Evolutionary conservation across 2,113 vertebrate species (phyloP), one percentile per base, ranked within the genome.

Genomic region (Sclerurus mexicanus): DNA sequence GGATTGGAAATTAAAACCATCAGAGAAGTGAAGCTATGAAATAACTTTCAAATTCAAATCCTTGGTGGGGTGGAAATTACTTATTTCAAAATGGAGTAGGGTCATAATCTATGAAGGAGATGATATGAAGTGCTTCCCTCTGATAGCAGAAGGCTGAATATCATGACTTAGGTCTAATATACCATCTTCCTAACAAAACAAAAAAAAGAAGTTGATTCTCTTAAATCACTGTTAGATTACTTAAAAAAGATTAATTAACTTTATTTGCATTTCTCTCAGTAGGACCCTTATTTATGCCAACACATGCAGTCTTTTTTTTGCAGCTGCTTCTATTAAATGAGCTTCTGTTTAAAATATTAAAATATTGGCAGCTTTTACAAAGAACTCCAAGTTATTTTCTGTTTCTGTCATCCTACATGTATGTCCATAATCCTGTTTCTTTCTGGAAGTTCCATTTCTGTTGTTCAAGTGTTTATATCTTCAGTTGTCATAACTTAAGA

Each of bases 11-110:
- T 83, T 66, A 40, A n/a, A 90, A 68, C 46, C 53, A 66, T 90
- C 23, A 89, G 44, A 68, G 40, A 92, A 73, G 19, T 47, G 15
- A 60, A 66, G 17, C 47, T 86, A 53, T 16, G n/a, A 20, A 80
- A 84, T 24, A 53, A 19, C 35, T 96, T 95, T 92, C 37, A 86
- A 68, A 77, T 92, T 59, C 31, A 84, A 53, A 9, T 77, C 22
- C 53, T 63, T 52, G 8, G 12, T 4, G 11, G 4, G 12, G 5
- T 13, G 23, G 25, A 28, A 40, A 55, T 8, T 0, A 8, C 12
- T 25, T 35, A 18, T 49, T 94, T 80, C 31, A 79, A 86, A 77
- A 84, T 25, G 23, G n/a, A 56, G 4, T 58, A 81, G 40, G 31
- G 17, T 74, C 58, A 21, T 67, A 87, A 67, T 59, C 24, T 39